These are phyloP conservation scores for Lasiurus borealis DNA, from an alignment of 2,113 vertebrate genomes.

Conservation along the genomic window DNA sequence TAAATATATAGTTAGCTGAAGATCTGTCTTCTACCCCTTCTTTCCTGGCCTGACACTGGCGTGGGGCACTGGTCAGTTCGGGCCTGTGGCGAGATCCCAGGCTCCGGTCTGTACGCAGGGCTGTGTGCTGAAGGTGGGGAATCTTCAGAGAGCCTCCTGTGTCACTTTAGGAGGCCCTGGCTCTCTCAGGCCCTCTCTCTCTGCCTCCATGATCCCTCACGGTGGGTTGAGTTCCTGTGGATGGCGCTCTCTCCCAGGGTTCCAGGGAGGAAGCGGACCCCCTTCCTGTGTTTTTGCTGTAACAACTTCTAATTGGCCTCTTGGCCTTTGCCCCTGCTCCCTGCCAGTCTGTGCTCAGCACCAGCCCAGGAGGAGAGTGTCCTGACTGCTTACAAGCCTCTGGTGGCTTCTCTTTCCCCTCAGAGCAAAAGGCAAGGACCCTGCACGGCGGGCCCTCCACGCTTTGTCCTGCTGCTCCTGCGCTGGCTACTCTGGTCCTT, in stretches of 20 bases:
- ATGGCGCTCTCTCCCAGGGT: background rate
- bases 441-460: fast-evolving
- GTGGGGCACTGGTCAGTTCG: background rate
- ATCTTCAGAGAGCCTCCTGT: background rate
- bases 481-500: background rate
- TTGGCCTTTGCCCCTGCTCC: background rate
- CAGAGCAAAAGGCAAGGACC: background rate
- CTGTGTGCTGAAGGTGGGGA: background rate
- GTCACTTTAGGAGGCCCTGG: background rate
- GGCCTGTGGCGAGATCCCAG: background rate
- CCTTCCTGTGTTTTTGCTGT: background rate
- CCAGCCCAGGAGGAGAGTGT: background rate
- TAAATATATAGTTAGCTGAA: too few relatives aligned
- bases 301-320: background rate
- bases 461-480: background rate
- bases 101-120: background rate
- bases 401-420: background rate
- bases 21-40: background rate
- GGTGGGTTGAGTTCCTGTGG: background rate
- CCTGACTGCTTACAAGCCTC: background rate
- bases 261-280: background rate
- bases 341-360: background rate
- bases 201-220: background rate
- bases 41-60: background rate
- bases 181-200: background rate